phyloP scores from a whole-genome alignment of 2,113 vertebrate genomes.

The Lamprologus lemairii region DNA sequence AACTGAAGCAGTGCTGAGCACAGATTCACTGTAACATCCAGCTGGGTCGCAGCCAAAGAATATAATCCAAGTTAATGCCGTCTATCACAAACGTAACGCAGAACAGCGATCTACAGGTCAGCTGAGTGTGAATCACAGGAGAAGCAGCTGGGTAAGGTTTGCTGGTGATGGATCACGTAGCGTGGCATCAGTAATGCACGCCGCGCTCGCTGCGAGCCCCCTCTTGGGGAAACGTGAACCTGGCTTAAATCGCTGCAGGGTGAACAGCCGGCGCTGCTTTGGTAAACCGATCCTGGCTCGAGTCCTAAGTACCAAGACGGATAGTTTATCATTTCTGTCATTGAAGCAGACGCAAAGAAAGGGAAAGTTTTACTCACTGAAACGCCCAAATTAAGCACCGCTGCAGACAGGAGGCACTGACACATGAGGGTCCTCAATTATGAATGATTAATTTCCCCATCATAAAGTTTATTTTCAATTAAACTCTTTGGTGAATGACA shows the following conservation, averaged over 20 bases:
- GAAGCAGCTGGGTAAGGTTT: conserved; percentile 15
- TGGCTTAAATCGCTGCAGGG: conserved; percentile 35
- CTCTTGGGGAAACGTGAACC: conserved; percentile 17
- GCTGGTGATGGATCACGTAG: conserved; percentile 15
- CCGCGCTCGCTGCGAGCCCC: conserved; percentile 3
- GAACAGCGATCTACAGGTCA: neutral
- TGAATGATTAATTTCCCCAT: neutral
- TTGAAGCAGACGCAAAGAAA: neutral
- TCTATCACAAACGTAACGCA: neutral
- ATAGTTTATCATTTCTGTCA: conserved; percentile 31
- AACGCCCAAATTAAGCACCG: neutral
- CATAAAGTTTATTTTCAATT: neutral
- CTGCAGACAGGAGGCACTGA: neutral
- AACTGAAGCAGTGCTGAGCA: neutral
- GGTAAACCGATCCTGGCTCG: conserved; percentile 35
- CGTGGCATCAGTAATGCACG: conserved; percentile 15
- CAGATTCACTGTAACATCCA: neutral
- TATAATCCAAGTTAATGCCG: neutral
- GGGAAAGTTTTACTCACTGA: neutral
- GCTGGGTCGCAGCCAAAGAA: neutral
- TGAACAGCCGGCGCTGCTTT: conserved; percentile 19
- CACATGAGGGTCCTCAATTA: neutral
- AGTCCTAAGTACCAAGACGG: neutral
- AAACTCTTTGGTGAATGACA: neutral
- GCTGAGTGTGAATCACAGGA: neutral